phyloP scores from a whole-genome alignment of 1,140 invertebrate genomes.

The Tetraneura akinire region DNA sequence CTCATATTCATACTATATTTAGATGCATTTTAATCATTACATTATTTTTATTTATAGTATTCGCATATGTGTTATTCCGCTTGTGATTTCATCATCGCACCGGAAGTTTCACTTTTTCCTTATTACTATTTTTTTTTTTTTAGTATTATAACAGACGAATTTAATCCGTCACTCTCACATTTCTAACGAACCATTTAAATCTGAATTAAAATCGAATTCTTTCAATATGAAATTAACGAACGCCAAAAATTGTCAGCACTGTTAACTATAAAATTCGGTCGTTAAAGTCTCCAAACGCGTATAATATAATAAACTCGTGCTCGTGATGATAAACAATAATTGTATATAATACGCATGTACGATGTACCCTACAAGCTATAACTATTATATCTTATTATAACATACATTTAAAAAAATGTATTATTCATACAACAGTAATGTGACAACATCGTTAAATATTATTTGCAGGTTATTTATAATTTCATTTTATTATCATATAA shows the following conservation, averaged over 20 bases:
- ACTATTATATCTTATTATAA: no score
- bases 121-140: no score
- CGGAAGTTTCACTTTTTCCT: constrained; percentile 26
- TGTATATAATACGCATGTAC: no score
- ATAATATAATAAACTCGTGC: no score
- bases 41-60: no score
- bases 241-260: background rate
- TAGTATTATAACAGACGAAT: background rate
- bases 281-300: constrained; percentile 14
- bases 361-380: no score
- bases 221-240: background rate
- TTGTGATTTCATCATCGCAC: background rate
- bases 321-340: no score
- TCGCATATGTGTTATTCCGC: background rate
- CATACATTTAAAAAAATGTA: no score
- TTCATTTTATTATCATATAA: no score
- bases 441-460: no score
- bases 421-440: no score
- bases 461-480: no score
- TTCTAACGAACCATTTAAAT: constrained; percentile 4
- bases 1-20: background rate
- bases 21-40: background rate
- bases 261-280: background rate
- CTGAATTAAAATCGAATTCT: background rate
- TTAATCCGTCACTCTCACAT: background rate